These are phyloP conservation scores for Kradibia gibbosae DNA, from an alignment of 1,140 invertebrate species.

Conservation along the genomic window DNA sequence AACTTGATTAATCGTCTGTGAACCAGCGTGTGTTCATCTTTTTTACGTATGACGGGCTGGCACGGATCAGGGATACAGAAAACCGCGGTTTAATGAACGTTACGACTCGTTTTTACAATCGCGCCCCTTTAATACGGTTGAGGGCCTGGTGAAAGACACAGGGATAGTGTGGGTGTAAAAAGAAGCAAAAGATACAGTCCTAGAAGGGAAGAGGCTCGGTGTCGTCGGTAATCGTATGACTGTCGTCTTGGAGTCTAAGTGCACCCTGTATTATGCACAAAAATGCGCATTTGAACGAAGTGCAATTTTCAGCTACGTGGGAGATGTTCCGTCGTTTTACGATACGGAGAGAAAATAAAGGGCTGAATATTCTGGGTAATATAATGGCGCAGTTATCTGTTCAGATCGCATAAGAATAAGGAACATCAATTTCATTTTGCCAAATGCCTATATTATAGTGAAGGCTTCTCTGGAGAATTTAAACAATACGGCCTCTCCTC, in stretches of 20 bases:
- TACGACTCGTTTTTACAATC: not conserved
- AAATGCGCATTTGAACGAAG: not conserved
- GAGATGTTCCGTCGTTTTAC: not conserved
- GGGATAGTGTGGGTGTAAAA: not conserved
- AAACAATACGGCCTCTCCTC: not conserved
- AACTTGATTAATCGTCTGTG: not conserved
- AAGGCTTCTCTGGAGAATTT: too few species aligned
- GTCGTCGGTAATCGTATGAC: not conserved
- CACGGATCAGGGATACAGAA: not conserved
- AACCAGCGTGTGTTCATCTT: not conserved
- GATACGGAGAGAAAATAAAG: conserved; percentile 4
- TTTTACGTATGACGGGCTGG: not conserved
- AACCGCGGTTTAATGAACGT: conserved; percentile 2
- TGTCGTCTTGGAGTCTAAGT: not conserved
- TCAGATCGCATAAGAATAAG: not conserved
- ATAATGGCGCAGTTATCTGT: not conserved
- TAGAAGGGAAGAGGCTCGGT: not conserved
- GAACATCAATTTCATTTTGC: not conserved
- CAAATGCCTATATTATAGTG: not conserved
- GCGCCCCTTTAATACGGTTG: not conserved
- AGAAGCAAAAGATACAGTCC: not conserved
- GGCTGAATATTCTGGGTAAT: not conserved
- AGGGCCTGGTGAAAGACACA: not conserved
- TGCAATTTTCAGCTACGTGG: not conserved
- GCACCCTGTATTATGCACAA: not conserved